Evolutionary conservation across 2,113 vertebrate species (phyloP).

Genomic region (Chunga burmeisteri): DNA sequence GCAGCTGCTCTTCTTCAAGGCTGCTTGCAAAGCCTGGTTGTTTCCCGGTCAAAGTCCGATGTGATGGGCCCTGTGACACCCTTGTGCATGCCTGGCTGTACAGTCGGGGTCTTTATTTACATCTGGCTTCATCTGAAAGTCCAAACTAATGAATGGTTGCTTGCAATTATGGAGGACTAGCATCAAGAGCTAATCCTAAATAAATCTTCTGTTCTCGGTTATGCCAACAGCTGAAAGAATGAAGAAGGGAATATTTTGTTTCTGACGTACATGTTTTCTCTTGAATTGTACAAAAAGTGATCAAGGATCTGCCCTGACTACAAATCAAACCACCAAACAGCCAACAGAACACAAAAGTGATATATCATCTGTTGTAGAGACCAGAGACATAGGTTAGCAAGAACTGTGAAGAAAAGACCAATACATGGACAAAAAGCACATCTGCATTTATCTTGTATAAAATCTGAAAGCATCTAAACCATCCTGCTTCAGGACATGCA

Average conservation of each 20-base stretch:
- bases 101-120: background rate
- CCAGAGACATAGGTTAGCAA: background rate
- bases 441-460: background rate
- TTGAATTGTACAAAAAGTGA: background rate
- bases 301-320: background rate
- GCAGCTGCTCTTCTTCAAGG: background rate
- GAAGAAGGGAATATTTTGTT: background rate
- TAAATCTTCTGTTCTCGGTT: background rate
- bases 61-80: background rate
- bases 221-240: background rate
- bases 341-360: background rate
- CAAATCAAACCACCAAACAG: background rate
- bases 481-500: background rate
- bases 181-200: background rate
- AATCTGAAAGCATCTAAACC: background rate
- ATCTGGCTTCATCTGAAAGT: background rate
- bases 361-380: background rate
- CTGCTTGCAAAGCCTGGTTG: background rate
- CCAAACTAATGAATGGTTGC: background rate
- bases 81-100: background rate
- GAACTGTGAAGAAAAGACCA: background rate
- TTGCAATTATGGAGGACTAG: background rate
- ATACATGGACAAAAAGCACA: background rate
- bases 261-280: background rate
- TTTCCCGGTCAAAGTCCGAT: background rate